Conservation (phyloP, 2,888 invertebrate species). For the Pammene aurita region DNA sequence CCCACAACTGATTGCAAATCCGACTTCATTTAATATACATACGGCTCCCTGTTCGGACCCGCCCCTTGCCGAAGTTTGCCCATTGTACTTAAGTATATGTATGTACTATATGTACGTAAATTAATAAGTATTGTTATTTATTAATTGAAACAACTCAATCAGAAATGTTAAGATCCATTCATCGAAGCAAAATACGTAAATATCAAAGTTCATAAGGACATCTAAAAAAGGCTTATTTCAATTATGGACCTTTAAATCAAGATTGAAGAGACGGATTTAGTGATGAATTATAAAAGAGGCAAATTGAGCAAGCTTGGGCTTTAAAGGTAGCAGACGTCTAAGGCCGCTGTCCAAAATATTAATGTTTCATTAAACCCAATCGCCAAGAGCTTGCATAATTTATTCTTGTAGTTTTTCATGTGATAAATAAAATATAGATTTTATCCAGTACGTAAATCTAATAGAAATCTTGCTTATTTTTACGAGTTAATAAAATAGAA, state of each 20-base stretch:
- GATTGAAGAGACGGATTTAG: constrained; percentile 19
- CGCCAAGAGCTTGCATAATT: constrained; percentile 26
- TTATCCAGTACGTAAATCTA: too few relatives aligned
- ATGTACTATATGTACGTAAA: too few relatives aligned
- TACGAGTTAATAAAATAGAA: too few relatives aligned
- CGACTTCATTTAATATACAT: constrained; percentile 80
- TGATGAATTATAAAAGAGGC: constrained; percentile 32
- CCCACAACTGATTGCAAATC: constrained; percentile 77
- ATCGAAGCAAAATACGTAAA: not conserved
- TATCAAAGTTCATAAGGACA: not conserved
- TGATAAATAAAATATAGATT: not conserved
- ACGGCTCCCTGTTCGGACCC: constrained; percentile 60
- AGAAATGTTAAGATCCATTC: not conserved
- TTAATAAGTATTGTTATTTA: constrained; percentile 5
- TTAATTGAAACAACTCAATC: constrained; percentile 3
- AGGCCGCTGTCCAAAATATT: constrained; percentile 9
- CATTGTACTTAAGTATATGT: too few relatives aligned
- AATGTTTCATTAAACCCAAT: constrained; percentile 13
- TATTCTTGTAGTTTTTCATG: constrained; percentile 8
- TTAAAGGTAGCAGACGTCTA: constrained; percentile 12
- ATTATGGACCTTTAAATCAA: constrained; percentile 11
- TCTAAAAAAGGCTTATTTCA: not conserved
- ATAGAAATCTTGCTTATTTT: too few relatives aligned
- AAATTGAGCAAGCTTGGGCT: constrained; percentile 8
- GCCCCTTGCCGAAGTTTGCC: constrained; percentile 22